Evolutionary conservation across 53 echinoderm and acorn worm genomes (phyloP).

Genomic region (Zoroaster sp.): DNA sequence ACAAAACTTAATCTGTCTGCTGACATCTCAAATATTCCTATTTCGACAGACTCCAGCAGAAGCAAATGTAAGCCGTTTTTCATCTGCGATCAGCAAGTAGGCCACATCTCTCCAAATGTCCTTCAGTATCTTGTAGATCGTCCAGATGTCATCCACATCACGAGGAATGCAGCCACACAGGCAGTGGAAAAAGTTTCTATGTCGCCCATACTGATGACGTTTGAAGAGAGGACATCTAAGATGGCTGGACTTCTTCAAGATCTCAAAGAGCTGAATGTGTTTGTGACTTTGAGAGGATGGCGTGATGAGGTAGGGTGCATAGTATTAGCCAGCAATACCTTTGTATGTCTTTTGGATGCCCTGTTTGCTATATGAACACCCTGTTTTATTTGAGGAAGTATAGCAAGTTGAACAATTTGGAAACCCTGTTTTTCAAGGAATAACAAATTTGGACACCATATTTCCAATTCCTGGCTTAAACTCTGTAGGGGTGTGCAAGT

Average conservation of each 20-base stretch:
- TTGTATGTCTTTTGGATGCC: not conserved
- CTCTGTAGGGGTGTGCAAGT: no score
- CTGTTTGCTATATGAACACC: not conserved
- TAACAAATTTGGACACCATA: no score
- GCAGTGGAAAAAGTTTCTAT: conserved; percentile 29
- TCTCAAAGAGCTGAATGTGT: conserved; percentile 43
- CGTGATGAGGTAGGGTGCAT: conserved; percentile 74
- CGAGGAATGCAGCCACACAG: not conserved
- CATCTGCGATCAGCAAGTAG: conserved; percentile 47
- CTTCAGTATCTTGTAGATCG: conserved; percentile 10
- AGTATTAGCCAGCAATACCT: not conserved
- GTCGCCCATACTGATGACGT: conserved; percentile 55
- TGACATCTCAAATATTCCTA: not conserved
- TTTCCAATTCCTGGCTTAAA: no score
- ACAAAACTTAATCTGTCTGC: not conserved
- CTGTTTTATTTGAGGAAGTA: not conserved
- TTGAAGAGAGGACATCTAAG: conserved; percentile 63
- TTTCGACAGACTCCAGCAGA: conserved; percentile 35
- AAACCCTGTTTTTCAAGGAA: no score
- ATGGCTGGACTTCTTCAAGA: conserved; percentile 52
- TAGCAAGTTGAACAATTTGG: no score
- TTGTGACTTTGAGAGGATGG: conserved; percentile 72
- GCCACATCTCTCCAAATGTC: conserved; percentile 54
- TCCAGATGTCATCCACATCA: conserved; percentile 34
- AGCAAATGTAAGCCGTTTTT: conserved; percentile 54